Conservation (phyloP, 2,888 invertebrate genomes). For the Pardosa pseudoannulata region DNA sequence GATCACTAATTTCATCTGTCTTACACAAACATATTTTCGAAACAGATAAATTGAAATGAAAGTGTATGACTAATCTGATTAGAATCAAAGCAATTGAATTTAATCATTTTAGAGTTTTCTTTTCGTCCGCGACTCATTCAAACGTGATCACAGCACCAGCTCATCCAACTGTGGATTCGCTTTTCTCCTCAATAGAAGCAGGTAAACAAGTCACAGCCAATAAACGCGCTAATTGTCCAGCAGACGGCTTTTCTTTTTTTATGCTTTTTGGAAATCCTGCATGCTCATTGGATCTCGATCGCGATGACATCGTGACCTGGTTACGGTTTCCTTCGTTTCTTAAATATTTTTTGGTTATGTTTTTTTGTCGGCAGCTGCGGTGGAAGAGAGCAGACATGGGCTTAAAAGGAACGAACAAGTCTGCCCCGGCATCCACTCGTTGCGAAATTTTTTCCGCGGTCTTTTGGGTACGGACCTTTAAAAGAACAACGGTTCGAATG, state of each 20-base stretch:
- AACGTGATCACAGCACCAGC: neutral
- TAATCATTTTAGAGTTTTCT: too few relatives aligned
- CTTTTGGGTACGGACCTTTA: too few relatives aligned
- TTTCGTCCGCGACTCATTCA: neutral
- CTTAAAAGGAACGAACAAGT: conserved; percentile 40
- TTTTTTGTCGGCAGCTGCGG: conserved; percentile 32
- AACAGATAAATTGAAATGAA: too few relatives aligned
- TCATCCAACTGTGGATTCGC: conserved; percentile 6
- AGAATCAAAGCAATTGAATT: too few relatives aligned
- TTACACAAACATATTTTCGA: too few relatives aligned
- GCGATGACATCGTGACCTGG: conserved; percentile 61
- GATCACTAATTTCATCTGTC: too few relatives aligned
- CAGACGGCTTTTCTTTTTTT: conserved; percentile 30
- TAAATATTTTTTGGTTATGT: conserved; percentile 7
- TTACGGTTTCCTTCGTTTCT: conserved; percentile 64
- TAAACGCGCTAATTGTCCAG: conserved; percentile 45
- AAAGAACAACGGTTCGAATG: too few relatives aligned
- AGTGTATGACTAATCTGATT: too few relatives aligned
- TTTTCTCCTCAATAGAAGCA: conserved; percentile 27
- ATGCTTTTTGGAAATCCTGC: conserved; percentile 29
- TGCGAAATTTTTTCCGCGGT: neutral
- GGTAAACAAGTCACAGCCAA: conserved; percentile 51
- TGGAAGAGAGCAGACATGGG: conserved; percentile 33
- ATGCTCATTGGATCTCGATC: conserved; percentile 28
- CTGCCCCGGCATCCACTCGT: neutral